Base-by-base conservation (phyloP, 1,140 invertebrate species). In the Protaetia brevitarsis region DNA sequence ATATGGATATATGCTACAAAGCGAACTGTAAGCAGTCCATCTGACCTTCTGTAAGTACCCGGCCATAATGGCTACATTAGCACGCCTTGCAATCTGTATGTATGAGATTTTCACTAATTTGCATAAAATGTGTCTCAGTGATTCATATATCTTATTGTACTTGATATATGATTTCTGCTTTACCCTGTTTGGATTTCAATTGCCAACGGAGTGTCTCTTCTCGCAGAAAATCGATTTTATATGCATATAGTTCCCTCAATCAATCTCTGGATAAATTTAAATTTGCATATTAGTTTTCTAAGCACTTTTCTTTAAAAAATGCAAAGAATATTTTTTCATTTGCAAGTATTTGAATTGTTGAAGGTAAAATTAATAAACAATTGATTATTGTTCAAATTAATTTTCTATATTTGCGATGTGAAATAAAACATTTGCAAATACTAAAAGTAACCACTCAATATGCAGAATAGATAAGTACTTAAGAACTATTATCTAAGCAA, bases 101-200 rank as follows among this genome's bases (percentile, higher is more conserved):
- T 77, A 78, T 78, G 77, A 78, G 77, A 78, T 78, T 77, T 78
- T 73, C 70, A 41, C 65, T 73, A 73, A 77, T 78, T 78, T 78
- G 69, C 77, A 78, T 78, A 78, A 78, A 78, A 78, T 78, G 77
- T 78, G 77, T 78, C 77, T 77, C 77, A 75, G 69, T 75, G 74
- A 76, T 76, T 76, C 75, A 77, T 77, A 76, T 77, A 77, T 77
- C 76, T 77, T 77, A 77, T 77, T 76, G 76, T 69, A 63, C 71
- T 74, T 77, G 76, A 77, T 77, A 77, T 76, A 77, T 68, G 72
- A 70, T 72, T 67, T 69, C 74, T 71, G 71, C 61, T 71, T 62
- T 61, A 67, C 68, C 68, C 68, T 74, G 71, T 71, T 75, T 71
- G 66, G 68, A 73, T 71, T 72, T 69, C 70, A 69, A 72, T 69